phyloP scores from a whole-genome alignment of 2,888 invertebrate species.

The Papilio gigon region DNA sequence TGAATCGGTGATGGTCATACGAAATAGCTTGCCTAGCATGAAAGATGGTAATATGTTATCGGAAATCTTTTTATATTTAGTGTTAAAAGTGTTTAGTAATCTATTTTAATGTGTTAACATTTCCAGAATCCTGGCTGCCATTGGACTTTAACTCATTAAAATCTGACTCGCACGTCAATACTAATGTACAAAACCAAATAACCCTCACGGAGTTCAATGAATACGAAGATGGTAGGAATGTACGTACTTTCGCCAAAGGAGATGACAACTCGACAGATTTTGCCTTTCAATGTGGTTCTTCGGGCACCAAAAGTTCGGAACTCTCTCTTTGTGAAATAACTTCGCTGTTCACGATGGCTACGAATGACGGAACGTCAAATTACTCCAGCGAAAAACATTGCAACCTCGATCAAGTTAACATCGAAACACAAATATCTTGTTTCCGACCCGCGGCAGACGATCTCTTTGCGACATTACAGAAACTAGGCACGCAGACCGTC shows the following conservation, averaged over 20 bases:
- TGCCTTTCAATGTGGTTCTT: conserved; percentile 6
- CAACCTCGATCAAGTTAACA: conserved; percentile 29
- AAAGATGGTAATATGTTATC: conserved; percentile 46
- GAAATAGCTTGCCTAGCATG: conserved; percentile 49
- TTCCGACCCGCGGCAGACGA: conserved; percentile 54
- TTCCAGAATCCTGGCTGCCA: conserved; percentile 33
- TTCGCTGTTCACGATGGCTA: conserved; percentile 9
- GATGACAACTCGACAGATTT: background rate
- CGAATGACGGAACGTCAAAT: conserved; percentile 5
- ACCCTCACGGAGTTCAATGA: conserved; percentile 31
- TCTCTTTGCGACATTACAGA: conserved; percentile 58
- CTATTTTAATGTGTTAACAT: background rate
- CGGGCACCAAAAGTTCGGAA: conserved; percentile 24
- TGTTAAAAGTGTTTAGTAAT: background rate
- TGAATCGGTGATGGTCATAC: conserved; percentile 65
- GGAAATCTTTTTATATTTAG: conserved; percentile 3
- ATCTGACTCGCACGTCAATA: conserved; percentile 1
- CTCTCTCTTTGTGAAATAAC: conserved; percentile 29
- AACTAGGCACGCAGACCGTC: conserved; percentile 56
- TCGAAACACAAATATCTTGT: conserved; percentile 40
- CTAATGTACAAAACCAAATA: conserved; percentile 24
- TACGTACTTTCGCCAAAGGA: background rate
- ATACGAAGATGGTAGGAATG: background rate
- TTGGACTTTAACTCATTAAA: conserved; percentile 14
- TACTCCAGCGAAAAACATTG: conserved; percentile 10